These are phyloP conservation scores for Noturus placidus DNA, from an alignment of 2,113 vertebrate genomes.

Conservation along the genomic window DNA sequence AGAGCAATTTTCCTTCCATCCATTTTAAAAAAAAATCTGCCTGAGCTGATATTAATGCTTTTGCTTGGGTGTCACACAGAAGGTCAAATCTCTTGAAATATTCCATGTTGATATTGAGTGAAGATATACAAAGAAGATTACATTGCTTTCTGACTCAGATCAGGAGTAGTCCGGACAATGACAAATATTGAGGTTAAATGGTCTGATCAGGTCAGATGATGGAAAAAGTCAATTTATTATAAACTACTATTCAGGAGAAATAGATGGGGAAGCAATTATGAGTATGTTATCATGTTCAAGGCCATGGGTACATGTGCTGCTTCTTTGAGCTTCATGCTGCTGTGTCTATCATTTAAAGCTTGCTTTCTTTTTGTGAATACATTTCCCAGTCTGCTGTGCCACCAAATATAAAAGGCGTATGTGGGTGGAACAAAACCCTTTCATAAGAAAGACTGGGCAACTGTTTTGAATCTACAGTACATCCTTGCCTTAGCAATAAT, in stretches of 20 bases:
- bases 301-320: conserved; percentile 43
- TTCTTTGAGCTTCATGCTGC: conserved; percentile 44
- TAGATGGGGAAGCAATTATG: conserved; percentile 65
- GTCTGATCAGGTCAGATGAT: neutral
- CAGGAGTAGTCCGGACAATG: neutral
- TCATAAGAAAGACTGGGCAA: neutral
- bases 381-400: conserved; percentile 48
- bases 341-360: conserved; percentile 27
- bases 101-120: neutral
- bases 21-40: neutral
- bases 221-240: neutral
- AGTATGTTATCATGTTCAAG: conserved; percentile 65
- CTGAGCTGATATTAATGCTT: neutral
- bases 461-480: conserved; percentile 37
- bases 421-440: conserved; percentile 34
- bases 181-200: neutral
- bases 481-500: conserved; percentile 2
- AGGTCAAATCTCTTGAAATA: neutral
- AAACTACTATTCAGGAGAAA: neutral
- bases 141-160: neutral
- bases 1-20: neutral
- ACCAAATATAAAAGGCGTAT: conserved; percentile 27
- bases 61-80: neutral
- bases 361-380: conserved; percentile 51
- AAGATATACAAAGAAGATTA: neutral